Evolutionary conservation across 2,888 invertebrate species (phyloP), one percentile per base, ranked within the genome.

Genomic region (Muscina levida): DNA sequence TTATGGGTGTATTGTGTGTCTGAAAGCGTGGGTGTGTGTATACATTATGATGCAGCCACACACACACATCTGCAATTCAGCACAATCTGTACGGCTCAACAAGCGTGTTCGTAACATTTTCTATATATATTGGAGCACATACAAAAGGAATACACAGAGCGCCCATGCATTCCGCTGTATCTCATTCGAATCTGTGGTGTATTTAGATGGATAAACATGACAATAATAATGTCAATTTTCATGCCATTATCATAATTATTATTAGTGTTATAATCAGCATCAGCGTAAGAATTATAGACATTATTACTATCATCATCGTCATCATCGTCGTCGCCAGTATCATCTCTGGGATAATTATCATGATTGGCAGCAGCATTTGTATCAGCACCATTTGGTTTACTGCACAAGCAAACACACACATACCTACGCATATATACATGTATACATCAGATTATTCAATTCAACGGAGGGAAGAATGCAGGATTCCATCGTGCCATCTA

Each of bases 191-290:
- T 37, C 39, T 13, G 37, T 22, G 62, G 42, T 13, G 37, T 22
- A 74, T 81, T 74, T 72, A 77, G 77, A 72, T 77, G 67, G 62
- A 81, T 75, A 77, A 75, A 75, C 74, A 77, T 77, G 81, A 77
- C 81, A 81, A 81, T 81, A 81, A 81, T 77, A 77, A 62, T 81
- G 77, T 81, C 81, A 81, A 81, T 81, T 81, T 81, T 81, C 81
- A 65, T 77, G 81, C 72, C 72, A 77, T 81, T 75, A 81, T 77
- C 72, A 67, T 81, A 59, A 77, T 80, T 26, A 77, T 81, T 24
- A 51, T 80, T 44, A 37, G 65, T 22, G 62, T 75, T 39, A 65
- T 57, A 22, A 51, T 62, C 48, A 51, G 1, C 68, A 68, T 8
- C 68, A 68, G 5, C 22, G 39, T 53, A 2, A 51, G 4, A 17